A percentile compares a stretch with the other conserved stretches of the same genome.
Conservation (phyloP, 2,113 vertebrate species). For the Erythrocebus patas region DNA sequence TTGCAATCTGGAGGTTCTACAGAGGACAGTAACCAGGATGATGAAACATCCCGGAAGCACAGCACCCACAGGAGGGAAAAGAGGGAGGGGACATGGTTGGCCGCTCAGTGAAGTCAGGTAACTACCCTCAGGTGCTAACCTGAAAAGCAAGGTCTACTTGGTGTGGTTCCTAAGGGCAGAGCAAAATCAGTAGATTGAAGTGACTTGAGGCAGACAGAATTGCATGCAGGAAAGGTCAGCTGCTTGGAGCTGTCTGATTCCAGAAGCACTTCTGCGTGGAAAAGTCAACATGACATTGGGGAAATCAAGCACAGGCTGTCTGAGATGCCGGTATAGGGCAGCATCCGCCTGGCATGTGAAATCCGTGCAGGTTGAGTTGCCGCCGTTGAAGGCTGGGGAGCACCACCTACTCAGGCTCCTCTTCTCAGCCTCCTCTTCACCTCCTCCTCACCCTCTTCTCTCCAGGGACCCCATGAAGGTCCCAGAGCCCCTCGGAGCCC, state of each 20-base stretch:
- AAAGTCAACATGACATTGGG: not conserved
- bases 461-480: not conserved
- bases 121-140: accelerated
- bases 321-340: not conserved
- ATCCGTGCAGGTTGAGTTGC: not conserved
- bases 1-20: not conserved
- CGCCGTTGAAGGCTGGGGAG: accelerated
- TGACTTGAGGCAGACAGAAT: not conserved
- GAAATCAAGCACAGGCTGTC: not conserved
- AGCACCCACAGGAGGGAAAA: not conserved
- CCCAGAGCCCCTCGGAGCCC: not conserved
- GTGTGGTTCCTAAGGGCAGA: not conserved
- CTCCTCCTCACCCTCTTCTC: not conserved
- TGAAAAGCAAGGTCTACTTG: not conserved
- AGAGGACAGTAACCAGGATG: not conserved
- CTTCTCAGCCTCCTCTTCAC: not conserved
- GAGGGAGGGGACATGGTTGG: accelerated
- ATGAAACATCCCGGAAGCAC: too few species aligned
- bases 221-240: too few species aligned
- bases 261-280: accelerated
- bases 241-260: not conserved
- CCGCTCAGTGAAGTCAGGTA: accelerated
- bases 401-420: not conserved
- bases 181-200: not conserved
- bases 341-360: not conserved